Evolutionary conservation across 1,140 invertebrate genomes (phyloP).

Genomic region (Portunus trituberculatus): DNA sequence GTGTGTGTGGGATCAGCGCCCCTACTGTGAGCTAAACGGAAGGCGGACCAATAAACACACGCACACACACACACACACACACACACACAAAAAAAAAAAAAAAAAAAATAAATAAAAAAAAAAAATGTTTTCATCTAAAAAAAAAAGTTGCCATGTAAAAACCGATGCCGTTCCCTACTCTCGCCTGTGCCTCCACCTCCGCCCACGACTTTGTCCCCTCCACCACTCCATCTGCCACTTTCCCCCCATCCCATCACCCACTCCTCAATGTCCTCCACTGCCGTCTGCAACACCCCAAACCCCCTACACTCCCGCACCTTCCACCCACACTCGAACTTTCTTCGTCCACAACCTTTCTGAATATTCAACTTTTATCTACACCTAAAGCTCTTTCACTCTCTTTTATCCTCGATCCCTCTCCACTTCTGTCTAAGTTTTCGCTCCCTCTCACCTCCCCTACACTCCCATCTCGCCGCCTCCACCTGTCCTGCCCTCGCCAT

Average conservation of each 20-base stretch:
- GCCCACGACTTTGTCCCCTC: neutral
- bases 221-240: neutral
- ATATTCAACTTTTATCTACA: neutral
- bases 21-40: slow-evolving; percentile 6
- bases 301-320: neutral
- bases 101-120: neutral
- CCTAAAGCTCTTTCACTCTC: neutral
- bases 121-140: neutral
- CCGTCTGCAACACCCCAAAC: neutral
- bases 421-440: neutral
- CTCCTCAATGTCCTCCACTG: neutral
- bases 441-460: neutral
- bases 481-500: neutral
- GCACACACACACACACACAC: too few species aligned
- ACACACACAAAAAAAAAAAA: neutral
- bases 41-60: neutral
- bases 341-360: neutral
- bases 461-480: neutral
- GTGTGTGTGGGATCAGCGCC: neutral
- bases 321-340: neutral
- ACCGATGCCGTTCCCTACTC: neutral
- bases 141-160: neutral
- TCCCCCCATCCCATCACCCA: neutral
- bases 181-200: neutral
- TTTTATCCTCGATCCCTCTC: neutral